Base-by-base conservation (phyloP, 1,140 invertebrate species). In the Dinoponera quadriceps region DNA sequence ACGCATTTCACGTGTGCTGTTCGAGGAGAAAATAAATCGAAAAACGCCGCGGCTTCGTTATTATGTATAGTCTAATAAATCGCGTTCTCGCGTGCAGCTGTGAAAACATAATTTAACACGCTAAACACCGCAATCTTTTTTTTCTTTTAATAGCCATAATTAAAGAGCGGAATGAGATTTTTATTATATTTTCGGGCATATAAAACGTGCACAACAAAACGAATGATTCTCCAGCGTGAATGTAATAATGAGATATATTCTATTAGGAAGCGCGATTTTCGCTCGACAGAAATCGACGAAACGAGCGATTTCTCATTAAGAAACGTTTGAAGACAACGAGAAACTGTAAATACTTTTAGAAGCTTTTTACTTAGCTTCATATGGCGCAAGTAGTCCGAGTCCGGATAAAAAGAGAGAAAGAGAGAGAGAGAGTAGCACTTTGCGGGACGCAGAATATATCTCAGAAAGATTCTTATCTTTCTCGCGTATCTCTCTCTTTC, bases 1-100 rank as follows among this genome's bases (percentile, higher is more conserved):
- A 44, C 33, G 0, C 48, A 51, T 62, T 49, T 14, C 65, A 60
- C 68, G 55, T 54, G 57, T 54, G 18, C 78, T n/a, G n/a, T n/a
- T n/a, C n/a, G n/a, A n/a, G 22, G 44, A 65, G 63, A 33, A 71
- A 80, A 78, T n/a, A 80, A 27, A 57, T 51, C 14, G 82, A 78
- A 80, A 54, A 33, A 62, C 16, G 38, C 3, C 55, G 49, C 14
- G 38, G 9, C 9, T 44, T 11, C 7, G 11, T 44, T 44, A 9
- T 11, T 9, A 11, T 18, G n/a, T n/a, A n/a, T n/a, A 25, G 16
- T 11, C 55, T 3, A 57, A 57, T 57, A 5, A 57, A 57, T 57
- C 16, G 38, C 38, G 38, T 9, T 44, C 38, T 44, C 38, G 38
- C 38, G 38, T 44, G 38, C 38, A 44, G 38, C 38, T 44, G 7